Evolutionary conservation across 1,140 invertebrate species (phyloP).

Genomic region (Dendrolimus kikuchii): DNA sequence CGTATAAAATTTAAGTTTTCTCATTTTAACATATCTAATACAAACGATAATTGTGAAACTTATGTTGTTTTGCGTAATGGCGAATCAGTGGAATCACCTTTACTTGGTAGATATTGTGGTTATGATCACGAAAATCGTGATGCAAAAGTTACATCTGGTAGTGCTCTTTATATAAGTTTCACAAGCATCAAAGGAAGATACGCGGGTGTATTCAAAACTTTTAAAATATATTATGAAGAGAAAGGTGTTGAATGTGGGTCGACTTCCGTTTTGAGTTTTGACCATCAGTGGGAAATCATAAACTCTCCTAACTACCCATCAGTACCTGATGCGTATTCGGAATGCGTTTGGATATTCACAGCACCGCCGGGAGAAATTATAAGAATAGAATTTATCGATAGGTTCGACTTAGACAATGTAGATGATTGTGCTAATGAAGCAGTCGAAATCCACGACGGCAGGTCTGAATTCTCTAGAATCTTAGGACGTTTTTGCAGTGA

Average conservation of each 20-base stretch:
- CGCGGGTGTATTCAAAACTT: conserved; percentile 19
- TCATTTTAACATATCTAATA: conserved; percentile 73
- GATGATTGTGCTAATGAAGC: conserved; percentile 77
- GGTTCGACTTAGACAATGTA: conserved; percentile 78
- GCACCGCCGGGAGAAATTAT: conserved; percentile 79
- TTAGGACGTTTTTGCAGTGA: conserved; percentile 78
- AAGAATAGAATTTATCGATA: conserved; percentile 81
- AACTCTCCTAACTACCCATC: conserved; percentile 86
- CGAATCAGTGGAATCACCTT: conserved; percentile 77
- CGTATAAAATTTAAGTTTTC: conserved; percentile 78
- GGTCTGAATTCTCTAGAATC: conserved; percentile 75
- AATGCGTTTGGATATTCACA: conserved; percentile 86
- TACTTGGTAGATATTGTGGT: conserved; percentile 82
- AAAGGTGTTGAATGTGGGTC: conserved; percentile 76
- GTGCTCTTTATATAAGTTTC: conserved; percentile 70
- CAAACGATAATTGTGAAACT: conserved; percentile 71
- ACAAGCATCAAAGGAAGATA: conserved; percentile 12
- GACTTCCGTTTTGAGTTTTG: conserved; percentile 55
- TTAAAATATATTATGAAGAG: conserved; percentile 75
- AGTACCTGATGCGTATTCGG: conserved; percentile 81
- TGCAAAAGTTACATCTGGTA: conserved; percentile 76
- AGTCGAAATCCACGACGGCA: conserved; percentile 86
- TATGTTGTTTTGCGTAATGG: conserved; percentile 83
- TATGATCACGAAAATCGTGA: conserved; percentile 60
- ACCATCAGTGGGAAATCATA: conserved; percentile 71